Conservation (phyloP, 2,113 vertebrate genomes). For the Oryzias javanicus region DNA sequence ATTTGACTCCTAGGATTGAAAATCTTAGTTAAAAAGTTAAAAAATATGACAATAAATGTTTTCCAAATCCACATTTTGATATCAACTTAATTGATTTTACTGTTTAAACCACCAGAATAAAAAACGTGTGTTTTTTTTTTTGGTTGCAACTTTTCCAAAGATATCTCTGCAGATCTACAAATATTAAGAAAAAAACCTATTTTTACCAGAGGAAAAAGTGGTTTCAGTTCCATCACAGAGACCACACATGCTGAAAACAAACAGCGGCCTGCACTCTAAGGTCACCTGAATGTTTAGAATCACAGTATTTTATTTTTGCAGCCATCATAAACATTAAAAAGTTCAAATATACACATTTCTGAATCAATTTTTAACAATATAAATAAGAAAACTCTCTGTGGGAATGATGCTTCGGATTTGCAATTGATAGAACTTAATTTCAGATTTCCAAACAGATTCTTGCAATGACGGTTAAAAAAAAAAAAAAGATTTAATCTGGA, state of each 20-base stretch:
- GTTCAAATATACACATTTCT: slow-evolving; percentile 29
- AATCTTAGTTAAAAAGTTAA: too few species aligned
- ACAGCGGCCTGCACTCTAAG: neutral
- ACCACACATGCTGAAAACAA: slow-evolving; percentile 2
- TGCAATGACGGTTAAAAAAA: neutral
- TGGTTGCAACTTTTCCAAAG: too few species aligned
- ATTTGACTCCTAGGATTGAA: too few species aligned
- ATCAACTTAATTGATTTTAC: too few species aligned
- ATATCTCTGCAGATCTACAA: too few species aligned
- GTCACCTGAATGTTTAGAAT: slow-evolving; percentile 18
- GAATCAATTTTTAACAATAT: slow-evolving; percentile 1
- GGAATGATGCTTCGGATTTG: fast-evolving
- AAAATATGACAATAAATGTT: too few species aligned
- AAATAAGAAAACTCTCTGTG: slow-evolving; percentile 2
- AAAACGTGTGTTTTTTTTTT: too few species aligned
- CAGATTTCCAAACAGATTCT: neutral
- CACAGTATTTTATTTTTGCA: slow-evolving; percentile 54
- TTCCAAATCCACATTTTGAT: too few species aligned
- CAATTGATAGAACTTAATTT: too few species aligned
- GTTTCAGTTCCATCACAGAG: neutral
- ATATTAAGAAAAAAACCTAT: too few species aligned
- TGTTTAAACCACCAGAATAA: too few species aligned
- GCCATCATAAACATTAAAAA: slow-evolving; percentile 27
- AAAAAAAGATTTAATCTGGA: neutral
- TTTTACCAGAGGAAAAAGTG: neutral